phyloP scores from a whole-genome alignment of 2,113 vertebrate genomes.

The Chionis minor region DNA sequence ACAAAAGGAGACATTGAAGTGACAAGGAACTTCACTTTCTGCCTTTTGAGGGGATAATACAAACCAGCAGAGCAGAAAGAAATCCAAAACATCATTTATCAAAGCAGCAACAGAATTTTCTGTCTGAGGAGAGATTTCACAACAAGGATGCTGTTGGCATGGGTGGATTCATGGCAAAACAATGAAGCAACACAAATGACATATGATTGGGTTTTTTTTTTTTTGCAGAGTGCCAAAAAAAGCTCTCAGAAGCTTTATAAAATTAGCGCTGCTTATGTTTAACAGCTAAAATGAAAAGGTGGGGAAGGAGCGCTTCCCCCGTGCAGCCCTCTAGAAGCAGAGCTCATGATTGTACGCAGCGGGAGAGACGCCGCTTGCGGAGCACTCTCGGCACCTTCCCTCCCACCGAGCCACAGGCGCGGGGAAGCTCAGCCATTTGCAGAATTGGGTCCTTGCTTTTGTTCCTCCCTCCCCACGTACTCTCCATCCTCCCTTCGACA shows the following conservation, averaged over 20 bases:
- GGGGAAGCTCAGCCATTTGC: not conserved
- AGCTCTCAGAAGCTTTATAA: not conserved
- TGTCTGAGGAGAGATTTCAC: not conserved
- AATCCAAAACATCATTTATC: not conserved
- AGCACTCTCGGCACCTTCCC: not conserved
- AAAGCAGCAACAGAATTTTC: not conserved
- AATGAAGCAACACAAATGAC: rapidly evolving
- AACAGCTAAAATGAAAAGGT: not conserved
- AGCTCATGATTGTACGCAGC: not conserved
- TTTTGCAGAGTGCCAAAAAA: not conserved
- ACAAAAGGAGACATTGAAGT: not conserved
- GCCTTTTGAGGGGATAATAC: not conserved
- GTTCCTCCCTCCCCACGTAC: not conserved
- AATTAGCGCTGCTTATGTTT: not conserved
- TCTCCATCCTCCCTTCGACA: not conserved
- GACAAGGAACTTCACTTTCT: not conserved
- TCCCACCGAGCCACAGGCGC: not conserved
- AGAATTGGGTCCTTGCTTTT: not conserved
- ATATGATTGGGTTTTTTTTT: rapidly evolving
- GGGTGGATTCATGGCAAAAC: not conserved
- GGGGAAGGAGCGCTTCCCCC: not conserved
- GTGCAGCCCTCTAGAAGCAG: not conserved
- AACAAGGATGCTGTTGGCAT: not conserved
- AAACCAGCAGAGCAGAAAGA: not conserved
- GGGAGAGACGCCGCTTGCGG: rapidly evolving